These are phyloP conservation scores for Xestia ashworthii DNA, from an alignment of 2,888 invertebrate genomes.

Conservation along the genomic window DNA sequence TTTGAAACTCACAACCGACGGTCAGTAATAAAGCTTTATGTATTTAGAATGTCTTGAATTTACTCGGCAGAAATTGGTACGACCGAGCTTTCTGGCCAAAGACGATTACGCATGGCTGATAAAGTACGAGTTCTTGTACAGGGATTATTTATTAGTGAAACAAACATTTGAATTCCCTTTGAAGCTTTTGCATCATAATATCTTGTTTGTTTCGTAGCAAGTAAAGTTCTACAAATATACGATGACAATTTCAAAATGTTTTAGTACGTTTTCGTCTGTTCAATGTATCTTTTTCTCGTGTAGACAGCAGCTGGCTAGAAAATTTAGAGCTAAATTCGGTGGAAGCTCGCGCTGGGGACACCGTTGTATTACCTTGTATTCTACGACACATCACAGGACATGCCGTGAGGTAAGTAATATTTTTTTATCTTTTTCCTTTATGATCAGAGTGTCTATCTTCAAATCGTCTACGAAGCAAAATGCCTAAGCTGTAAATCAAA, in stretches of 20 bases:
- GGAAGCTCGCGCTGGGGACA: slow-evolving; percentile 83
- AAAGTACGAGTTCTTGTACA: background rate
- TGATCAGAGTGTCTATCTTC: too few species aligned
- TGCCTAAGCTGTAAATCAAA: too few species aligned
- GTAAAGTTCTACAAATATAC: background rate
- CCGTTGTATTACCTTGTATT: slow-evolving; percentile 84
- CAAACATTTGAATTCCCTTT: slow-evolving; percentile 3
- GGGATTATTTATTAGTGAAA: background rate
- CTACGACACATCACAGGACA: slow-evolving; percentile 82
- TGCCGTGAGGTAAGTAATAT: slow-evolving; percentile 80
- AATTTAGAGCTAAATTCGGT: slow-evolving; percentile 85
- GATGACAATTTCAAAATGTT: background rate
- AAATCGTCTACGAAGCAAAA: too few species aligned
- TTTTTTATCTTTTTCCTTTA: background rate
- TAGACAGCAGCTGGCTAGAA: slow-evolving; percentile 88
- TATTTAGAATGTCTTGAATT: slow-evolving; percentile 35
- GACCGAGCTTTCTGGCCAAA: background rate
- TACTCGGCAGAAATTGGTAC: slow-evolving; percentile 27
- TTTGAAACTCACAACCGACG: slow-evolving; percentile 85
- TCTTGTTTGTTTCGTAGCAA: background rate
- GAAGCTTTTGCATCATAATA: background rate
- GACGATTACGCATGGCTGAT: slow-evolving; percentile 4
- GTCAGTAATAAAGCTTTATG: slow-evolving; percentile 72
- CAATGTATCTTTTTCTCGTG: slow-evolving; percentile 39
- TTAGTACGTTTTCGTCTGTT: background rate